These are phyloP conservation scores for Thaumatotibia leucotreta DNA, from an alignment of 1,140 invertebrate species.

Conservation along the genomic window DNA sequence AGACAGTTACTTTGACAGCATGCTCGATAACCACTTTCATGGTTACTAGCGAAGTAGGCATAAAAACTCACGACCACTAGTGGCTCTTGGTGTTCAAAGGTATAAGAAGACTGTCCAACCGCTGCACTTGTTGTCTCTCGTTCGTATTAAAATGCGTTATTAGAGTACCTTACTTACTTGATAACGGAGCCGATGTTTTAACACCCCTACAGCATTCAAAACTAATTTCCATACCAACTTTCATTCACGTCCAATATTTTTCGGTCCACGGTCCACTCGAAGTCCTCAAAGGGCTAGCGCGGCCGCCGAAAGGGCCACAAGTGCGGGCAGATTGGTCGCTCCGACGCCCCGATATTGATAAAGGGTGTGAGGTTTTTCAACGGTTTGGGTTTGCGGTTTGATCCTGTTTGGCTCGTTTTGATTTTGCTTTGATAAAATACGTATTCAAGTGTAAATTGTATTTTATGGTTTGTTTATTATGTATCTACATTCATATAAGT, in stretches of 20 bases:
- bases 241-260: neutral
- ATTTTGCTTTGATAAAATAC: neutral
- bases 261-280: slow-evolving; percentile 4
- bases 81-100: too few species aligned
- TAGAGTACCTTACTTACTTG: too few species aligned
- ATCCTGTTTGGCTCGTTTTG: neutral
- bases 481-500: too few species aligned
- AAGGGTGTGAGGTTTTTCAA: slow-evolving; percentile 11
- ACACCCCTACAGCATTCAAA: neutral
- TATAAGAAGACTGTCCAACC: too few species aligned
- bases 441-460: neutral
- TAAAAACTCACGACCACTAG: too few species aligned
- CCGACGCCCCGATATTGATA: slow-evolving; percentile 1
- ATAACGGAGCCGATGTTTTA: too few species aligned
- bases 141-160: too few species aligned
- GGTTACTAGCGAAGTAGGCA: too few species aligned
- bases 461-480: neutral
- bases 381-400: neutral
- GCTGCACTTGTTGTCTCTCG: too few species aligned
- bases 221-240: neutral
- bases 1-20: too few species aligned
- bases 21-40: too few species aligned
- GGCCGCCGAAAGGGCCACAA: slow-evolving; percentile 4
- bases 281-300: neutral
- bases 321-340: slow-evolving; percentile 8